phyloP scores from a whole-genome alignment of 2,113 vertebrate species.

The Cricetomys ansorgei region DNA sequence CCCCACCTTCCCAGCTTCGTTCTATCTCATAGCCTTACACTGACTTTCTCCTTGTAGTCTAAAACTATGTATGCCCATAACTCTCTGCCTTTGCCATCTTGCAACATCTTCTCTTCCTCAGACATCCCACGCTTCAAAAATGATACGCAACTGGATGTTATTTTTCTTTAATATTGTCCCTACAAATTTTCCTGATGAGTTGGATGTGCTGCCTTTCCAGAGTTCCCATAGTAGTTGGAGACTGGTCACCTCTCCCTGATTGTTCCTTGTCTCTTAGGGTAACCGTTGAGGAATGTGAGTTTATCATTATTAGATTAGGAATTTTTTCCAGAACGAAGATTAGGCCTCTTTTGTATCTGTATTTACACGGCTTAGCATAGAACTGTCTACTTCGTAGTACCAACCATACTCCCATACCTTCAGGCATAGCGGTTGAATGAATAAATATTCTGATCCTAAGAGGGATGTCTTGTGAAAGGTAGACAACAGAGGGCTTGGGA shows the following conservation, averaged over 20 bases:
- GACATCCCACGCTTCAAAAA: not conserved
- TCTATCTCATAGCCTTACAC: not conserved
- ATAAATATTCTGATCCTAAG: slow-evolving; percentile 31
- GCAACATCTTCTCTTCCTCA: not conserved
- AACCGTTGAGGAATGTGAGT: slow-evolving; percentile 46
- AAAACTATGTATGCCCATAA: not conserved
- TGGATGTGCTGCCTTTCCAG: not conserved
- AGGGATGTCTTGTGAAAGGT: slow-evolving; percentile 21
- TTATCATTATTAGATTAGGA: slow-evolving; percentile 46
- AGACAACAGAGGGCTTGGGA: not conserved
- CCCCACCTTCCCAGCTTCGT: not conserved
- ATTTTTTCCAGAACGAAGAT: slow-evolving; percentile 40
- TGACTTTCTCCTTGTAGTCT: not conserved
- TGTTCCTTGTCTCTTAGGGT: slow-evolving; percentile 25
- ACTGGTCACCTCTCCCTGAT: not conserved
- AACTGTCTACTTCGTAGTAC: not conserved
- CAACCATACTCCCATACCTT: not conserved
- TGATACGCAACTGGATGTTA: not conserved
- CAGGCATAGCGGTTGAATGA: not conserved
- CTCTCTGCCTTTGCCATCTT: not conserved
- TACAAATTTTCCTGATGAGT: not conserved
- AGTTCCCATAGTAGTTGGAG: slow-evolving; percentile 32
- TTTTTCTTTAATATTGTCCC: not conserved
- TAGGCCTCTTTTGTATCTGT: slow-evolving; percentile 19
- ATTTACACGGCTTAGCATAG: not conserved